Percentiles rank a stretch among this genome's conserved stretches.
phyloP scores from a whole-genome alignment of 2,797 vertebrate genomes.

The Labroides dimidiatus region DNA sequence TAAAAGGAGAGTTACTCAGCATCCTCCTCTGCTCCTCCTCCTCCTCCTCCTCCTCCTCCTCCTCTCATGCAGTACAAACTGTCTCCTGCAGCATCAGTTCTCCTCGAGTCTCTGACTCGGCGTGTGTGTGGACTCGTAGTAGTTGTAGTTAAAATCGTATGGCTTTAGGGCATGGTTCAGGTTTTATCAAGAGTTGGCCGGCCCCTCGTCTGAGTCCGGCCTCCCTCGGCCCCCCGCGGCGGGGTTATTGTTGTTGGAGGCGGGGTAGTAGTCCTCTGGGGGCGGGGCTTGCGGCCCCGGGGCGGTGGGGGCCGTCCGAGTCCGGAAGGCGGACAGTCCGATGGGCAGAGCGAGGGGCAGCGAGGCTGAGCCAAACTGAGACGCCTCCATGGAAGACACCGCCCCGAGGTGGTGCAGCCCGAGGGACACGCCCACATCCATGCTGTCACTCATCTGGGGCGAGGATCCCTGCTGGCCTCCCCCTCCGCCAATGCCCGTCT shows the following conservation, averaged over 20 bases:
- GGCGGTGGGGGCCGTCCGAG: conserved; percentile 90
- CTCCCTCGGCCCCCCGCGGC: conserved; percentile 83
- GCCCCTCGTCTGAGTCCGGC: conserved; percentile 89
- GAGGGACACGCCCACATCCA: conserved; percentile 89
- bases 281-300: conserved; percentile 82
- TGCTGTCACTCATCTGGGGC: conserved; percentile 90
- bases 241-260: conserved; percentile 89
- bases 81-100: conserved; percentile 83
- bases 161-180: conserved; percentile 89
- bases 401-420: conserved; percentile 86
- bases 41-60: conserved; percentile 67
- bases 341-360: conserved; percentile 92
- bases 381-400: conserved; percentile 91
- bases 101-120: conserved; percentile 83
- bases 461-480: conserved; percentile 84
- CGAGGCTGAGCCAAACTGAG: conserved; percentile 90
- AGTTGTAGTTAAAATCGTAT: conserved; percentile 87
- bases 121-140: conserved; percentile 78
- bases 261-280: conserved; percentile 88
- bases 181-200: conserved; percentile 97
- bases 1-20: conserved; percentile 71
- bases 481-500: conserved; percentile 73
- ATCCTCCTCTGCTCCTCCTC: conserved; percentile 71
- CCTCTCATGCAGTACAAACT: conserved; percentile 85
- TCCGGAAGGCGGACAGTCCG: conserved; percentile 95